Percentiles rank a stretch among this genome's conserved stretches.
These are phyloP conservation scores for Choreutis nemorana DNA, from an alignment of 2,888 invertebrate genomes.

Conservation along the genomic window DNA sequence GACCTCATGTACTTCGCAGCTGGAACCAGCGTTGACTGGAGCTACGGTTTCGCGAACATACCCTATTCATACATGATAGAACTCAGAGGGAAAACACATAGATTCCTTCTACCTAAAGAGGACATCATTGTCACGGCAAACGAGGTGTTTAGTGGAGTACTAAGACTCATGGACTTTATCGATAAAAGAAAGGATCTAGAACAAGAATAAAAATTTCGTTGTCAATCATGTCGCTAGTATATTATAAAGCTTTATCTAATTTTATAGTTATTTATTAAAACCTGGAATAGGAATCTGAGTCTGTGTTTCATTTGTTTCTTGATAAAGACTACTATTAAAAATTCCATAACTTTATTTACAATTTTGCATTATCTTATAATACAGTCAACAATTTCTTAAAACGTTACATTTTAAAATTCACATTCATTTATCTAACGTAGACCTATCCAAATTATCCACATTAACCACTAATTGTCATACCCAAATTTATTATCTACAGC, in stretches of 20 bases:
- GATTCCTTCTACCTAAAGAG: slow-evolving; percentile 45
- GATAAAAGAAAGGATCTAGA: slow-evolving; percentile 24
- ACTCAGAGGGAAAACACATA: slow-evolving; percentile 37
- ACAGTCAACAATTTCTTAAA: slow-evolving; percentile 61
- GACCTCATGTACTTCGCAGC: slow-evolving; percentile 55
- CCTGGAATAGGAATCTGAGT: too few species aligned
- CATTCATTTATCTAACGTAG: slow-evolving; percentile 59
- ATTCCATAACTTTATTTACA: slow-evolving; percentile 64
- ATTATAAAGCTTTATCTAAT: too few species aligned
- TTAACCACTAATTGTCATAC: slow-evolving; percentile 35
- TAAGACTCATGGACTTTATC: slow-evolving; percentile 37
- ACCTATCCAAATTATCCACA: slow-evolving; percentile 51
- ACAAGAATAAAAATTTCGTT: too few species aligned
- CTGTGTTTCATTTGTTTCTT: too few species aligned
- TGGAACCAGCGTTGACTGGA: slow-evolving; percentile 51
- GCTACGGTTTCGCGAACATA: slow-evolving; percentile 39
- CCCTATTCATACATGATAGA: slow-evolving; percentile 54
- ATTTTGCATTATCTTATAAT: slow-evolving; percentile 62
- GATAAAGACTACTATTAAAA: slow-evolving; percentile 23
- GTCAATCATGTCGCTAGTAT: too few species aligned
- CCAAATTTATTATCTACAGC: slow-evolving; percentile 13
- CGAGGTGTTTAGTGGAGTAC: slow-evolving; percentile 33
- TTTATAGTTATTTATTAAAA: too few species aligned
- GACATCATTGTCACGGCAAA: slow-evolving; percentile 33
- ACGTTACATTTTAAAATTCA: slow-evolving; percentile 53